These are phyloP conservation scores for Xiphydria camelus DNA, from an alignment of 2,888 invertebrate genomes.

Conservation along the genomic window DNA sequence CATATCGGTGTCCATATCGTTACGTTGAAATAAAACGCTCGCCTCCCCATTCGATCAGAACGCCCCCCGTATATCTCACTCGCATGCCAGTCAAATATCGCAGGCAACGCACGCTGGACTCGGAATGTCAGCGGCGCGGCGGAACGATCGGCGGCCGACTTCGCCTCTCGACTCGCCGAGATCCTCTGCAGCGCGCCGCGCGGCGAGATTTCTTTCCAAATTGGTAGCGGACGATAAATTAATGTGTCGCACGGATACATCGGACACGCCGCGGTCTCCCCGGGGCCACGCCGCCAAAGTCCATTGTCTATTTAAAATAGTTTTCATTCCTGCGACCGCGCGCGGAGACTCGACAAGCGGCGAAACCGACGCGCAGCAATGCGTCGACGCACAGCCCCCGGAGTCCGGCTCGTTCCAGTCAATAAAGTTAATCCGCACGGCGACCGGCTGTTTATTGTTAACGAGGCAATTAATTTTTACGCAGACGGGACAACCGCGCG, in stretches of 20 bases:
- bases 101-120: too few species aligned
- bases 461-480: conserved; percentile 12
- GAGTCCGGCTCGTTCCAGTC: conserved; percentile 12
- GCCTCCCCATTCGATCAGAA: too few species aligned
- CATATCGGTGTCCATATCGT: too few species aligned
- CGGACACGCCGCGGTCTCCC: conserved; percentile 12
- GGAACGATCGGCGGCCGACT: too few species aligned
- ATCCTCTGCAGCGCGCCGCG: conserved; percentile 6
- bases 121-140: too few species aligned
- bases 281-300: conserved; percentile 12
- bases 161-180: neutral
- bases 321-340: conserved; percentile 11
- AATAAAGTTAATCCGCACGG: conserved; percentile 15
- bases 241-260: conserved; percentile 1
- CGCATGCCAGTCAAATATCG: too few species aligned
- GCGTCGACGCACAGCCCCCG: conserved; percentile 2
- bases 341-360: conserved; percentile 3
- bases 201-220: conserved; percentile 6
- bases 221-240: conserved; percentile 14
- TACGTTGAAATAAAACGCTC: too few species aligned
- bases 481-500: too few species aligned
- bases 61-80: too few species aligned
- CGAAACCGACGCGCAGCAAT: conserved; percentile 6
- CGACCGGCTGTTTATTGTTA: conserved; percentile 6
- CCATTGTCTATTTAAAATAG: conserved; percentile 18